Conservation (phyloP, 1,140 invertebrate genomes). For the Drosophila suzukii region DNA sequence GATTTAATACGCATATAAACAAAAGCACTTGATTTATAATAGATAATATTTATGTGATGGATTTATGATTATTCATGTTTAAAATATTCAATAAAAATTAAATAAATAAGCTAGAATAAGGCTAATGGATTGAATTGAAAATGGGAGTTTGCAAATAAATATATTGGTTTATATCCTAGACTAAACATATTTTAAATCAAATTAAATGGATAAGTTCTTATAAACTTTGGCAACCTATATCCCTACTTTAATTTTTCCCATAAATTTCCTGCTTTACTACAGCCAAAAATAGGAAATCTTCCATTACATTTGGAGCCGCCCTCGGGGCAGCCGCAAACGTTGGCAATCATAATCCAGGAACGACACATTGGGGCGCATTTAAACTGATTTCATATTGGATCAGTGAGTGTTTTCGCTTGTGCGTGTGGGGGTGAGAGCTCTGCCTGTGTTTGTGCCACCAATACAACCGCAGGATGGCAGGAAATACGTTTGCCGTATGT, state of each 20-base stretch:
- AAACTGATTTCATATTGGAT: conserved; percentile 76
- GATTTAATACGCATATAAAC: neutral
- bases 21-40: neutral
- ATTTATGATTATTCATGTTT: neutral
- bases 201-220: too few species aligned
- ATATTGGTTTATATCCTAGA: too few species aligned
- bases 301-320: conserved; percentile 21
- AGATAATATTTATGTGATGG: neutral
- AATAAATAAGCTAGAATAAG: neutral
- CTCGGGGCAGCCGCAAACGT: conserved; percentile 25
- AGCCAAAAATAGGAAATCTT: conserved; percentile 6
- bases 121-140: neutral
- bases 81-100: neutral
- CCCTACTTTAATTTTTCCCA: neutral
- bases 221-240: neutral
- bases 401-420: conserved; percentile 29
- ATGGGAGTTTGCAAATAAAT: too few species aligned
- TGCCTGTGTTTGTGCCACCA: conserved; percentile 17
- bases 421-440: neutral
- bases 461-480: conserved; percentile 27
- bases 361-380: conserved; percentile 81
- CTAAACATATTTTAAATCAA: too few species aligned
- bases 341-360: conserved; percentile 72
- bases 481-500: conserved; percentile 63
- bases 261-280: neutral